Base-by-base conservation (phyloP, 2,888 invertebrate species). In the Xestia c-nigrum region DNA sequence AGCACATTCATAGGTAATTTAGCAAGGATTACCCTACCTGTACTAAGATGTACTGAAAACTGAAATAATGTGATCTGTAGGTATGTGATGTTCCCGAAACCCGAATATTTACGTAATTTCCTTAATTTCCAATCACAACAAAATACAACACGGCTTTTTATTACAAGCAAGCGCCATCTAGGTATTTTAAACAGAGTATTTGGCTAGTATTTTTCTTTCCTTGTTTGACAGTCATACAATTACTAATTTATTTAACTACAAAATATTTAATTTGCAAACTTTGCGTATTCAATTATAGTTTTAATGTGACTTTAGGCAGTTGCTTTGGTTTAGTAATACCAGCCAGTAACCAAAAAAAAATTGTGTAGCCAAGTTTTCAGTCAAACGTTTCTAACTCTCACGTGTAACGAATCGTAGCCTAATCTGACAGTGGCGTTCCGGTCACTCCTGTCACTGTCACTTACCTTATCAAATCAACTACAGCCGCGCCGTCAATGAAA, bases 111-210 rank as follows among this genome's bases (percentile, higher is more conserved):
- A 31, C 31, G 31, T 31, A 31, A 31, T 50, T 24, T 43, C 12
- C 7, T 3, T 59, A 59, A 7, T 59, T 31, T 57, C 6, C 14
- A 24, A 24, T 55, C n/a, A n/a, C 19, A 43, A 31, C 31, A 31
- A 19, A 57, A 57, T 14, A 9, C 9, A 63, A 12, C 10, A 46
- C 21, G 14, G n/a, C 3, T 10, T 21, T 24, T 77, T 40, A n/a
- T 47, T 64, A 9, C 6, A 77, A 46, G 59, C 46, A 46, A 72
- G 31, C 78, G 78, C 78, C 78, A 72, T 78, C 78, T 78, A 78
- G 57, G 21, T 31, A n/a, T 59, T 59, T 21, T 19, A 16, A 21
- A 24, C 9, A 12, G 31, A 52, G 38, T 55, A 61, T 2, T 31
- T 31, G 31, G 7, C 7, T 14, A 57, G 14, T 24, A 12, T 12